A percentile compares a stretch with the other conserved stretches of the same genome.
These are phyloP conservation scores for Agonopterix arenella DNA, from an alignment of 2,888 invertebrate genomes.

Conservation along the genomic window DNA sequence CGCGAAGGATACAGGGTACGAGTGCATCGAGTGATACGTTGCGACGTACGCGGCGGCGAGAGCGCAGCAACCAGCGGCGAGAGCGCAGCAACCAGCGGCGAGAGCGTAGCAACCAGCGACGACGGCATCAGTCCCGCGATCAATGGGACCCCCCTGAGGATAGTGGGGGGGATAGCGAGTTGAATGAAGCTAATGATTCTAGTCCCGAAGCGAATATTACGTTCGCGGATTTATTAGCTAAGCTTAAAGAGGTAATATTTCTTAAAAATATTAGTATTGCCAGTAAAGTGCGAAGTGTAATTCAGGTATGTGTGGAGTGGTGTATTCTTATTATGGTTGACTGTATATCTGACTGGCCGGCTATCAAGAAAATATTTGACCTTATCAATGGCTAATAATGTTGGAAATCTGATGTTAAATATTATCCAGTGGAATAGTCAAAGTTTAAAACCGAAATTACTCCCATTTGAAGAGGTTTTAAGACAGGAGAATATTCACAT, in stretches of 20 bases:
- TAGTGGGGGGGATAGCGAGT: too few relatives aligned
- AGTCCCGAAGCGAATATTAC: background rate
- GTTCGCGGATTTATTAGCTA: background rate
- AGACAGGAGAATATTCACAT: conserved; percentile 9
- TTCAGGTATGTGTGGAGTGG: background rate
- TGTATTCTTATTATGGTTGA: background rate
- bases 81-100: too few relatives aligned
- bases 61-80: too few relatives aligned
- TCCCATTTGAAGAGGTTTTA: conserved; percentile 4
- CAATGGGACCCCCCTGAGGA: too few relatives aligned
- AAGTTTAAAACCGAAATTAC: conserved; percentile 6
- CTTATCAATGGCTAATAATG: background rate
- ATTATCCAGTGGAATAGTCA: conserved; percentile 7
- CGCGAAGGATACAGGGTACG: too few relatives aligned
- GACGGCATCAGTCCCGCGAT: too few relatives aligned
- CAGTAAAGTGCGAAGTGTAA: background rate
- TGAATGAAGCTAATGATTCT: too few relatives aligned
- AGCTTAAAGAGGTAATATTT: conserved; percentile 7
- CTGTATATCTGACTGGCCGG: conserved; percentile 6
- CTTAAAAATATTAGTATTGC: background rate
- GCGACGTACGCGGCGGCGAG: too few relatives aligned
- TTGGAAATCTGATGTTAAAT: background rate
- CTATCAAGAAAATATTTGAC: conserved; percentile 2
- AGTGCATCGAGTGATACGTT: too few relatives aligned
- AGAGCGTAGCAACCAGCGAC: too few relatives aligned